Conservation (phyloP, 2,797 vertebrate genomes). For the Sebastes kiyomatsui region DNA sequence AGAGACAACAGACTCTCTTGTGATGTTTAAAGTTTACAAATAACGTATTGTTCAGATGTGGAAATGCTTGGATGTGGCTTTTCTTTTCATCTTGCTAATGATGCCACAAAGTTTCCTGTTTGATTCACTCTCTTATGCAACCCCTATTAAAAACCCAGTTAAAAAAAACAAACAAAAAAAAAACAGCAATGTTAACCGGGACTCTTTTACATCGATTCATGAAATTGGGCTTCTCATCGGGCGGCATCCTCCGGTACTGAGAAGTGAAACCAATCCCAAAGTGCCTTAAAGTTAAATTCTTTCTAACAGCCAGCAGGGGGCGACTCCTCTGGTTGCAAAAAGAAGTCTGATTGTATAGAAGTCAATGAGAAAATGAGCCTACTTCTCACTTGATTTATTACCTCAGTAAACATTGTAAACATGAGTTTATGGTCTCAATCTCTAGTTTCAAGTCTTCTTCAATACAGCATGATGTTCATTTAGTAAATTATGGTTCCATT, state of each 20-base stretch:
- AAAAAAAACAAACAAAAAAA: not conserved
- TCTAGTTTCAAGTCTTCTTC: rapidly evolving
- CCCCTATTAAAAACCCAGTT: not conserved
- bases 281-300: not conserved
- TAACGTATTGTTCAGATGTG: not conserved
- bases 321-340: too few species aligned
- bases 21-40: not conserved
- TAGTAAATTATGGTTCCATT: too few species aligned
- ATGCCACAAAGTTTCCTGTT: not conserved
- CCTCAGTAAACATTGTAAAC: too few species aligned
- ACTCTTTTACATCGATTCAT: not conserved
- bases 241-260: too few species aligned
- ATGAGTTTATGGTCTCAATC: too few species aligned
- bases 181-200: not conserved
- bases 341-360: too few species aligned
- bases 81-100: not conserved
- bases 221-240: not conserved
- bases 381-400: too few species aligned
- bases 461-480: too few species aligned
- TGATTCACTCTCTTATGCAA: not conserved
- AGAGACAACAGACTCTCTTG: not conserved
- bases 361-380: too few species aligned
- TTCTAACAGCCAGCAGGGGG: not conserved
- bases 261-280: too few species aligned
- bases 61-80: not conserved